A percentile compares a stretch with the other conserved stretches of the same genome.
phyloP scores from a whole-genome alignment of 2,113 vertebrate species.

The Ciconia boyciana region DNA sequence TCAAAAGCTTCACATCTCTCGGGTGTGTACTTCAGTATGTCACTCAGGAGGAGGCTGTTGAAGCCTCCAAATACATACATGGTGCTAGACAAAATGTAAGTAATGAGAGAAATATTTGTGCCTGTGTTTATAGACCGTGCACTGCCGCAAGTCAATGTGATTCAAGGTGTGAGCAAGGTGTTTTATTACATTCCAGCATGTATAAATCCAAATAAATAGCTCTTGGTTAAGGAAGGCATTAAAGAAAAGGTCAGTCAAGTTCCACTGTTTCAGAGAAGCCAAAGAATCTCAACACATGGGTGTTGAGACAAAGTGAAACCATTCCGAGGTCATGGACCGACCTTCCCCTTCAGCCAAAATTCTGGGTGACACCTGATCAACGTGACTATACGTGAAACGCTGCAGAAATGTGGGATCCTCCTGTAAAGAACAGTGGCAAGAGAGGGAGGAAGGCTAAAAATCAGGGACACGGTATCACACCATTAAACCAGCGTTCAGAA shows the following conservation, averaged over 20 bases:
- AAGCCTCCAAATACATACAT: slow-evolving; percentile 98
- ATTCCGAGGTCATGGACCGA: not conserved
- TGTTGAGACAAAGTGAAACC: not conserved
- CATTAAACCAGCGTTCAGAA: not conserved
- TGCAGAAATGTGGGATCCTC: not conserved
- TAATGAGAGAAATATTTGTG: fast-evolving
- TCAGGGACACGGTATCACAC: fast-evolving
- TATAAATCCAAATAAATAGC: not conserved
- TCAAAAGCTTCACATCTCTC: slow-evolving; percentile 80
- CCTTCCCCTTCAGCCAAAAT: not conserved
- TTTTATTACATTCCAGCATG: not conserved
- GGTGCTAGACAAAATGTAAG: slow-evolving; percentile 66
- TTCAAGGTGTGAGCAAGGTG: not conserved
- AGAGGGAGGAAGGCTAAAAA: not conserved
- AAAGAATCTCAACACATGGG: not conserved
- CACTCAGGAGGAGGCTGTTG: slow-evolving; percentile 93
- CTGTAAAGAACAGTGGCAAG: not conserved
- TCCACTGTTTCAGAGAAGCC: not conserved
- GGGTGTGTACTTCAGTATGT: slow-evolving; percentile 85
- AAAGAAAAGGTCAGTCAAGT: not conserved
- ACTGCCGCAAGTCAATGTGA: not conserved
- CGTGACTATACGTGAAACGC: fast-evolving
- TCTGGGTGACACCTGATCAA: not conserved
- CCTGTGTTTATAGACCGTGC: not conserved
- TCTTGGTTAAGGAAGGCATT: not conserved